These are phyloP conservation scores for Scartelaos histophorus DNA, from an alignment of 2,113 vertebrate species.

Conservation along the genomic window DNA sequence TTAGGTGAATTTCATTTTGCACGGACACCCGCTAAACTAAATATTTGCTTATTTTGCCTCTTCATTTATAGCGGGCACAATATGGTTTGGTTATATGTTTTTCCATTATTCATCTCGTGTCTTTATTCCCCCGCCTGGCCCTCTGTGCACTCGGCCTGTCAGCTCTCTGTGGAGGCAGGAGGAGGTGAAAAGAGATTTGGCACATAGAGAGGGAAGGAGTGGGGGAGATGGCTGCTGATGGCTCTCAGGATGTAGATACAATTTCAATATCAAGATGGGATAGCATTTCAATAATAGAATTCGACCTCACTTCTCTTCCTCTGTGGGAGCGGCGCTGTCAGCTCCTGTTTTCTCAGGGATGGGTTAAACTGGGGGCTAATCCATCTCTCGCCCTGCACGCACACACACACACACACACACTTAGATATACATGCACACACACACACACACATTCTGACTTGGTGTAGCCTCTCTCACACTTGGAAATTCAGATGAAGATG, in stretches of 20 bases:
- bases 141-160: slow-evolving; percentile 40
- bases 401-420: slow-evolving; percentile 41
- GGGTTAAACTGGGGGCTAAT: slow-evolving; percentile 55
- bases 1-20: not conserved
- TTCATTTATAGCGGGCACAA: not conserved
- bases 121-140: slow-evolving; percentile 15
- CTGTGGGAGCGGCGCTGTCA: slow-evolving; percentile 38
- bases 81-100: not conserved
- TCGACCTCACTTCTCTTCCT: slow-evolving; percentile 29
- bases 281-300: slow-evolving; percentile 56
- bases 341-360: slow-evolving; percentile 35
- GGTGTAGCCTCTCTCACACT: slow-evolving; percentile 27
- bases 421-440: slow-evolving; percentile 42
- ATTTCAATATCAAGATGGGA: slow-evolving; percentile 51
- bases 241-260: slow-evolving; percentile 42
- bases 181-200: slow-evolving; percentile 21
- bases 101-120: slow-evolving; percentile 7
- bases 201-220: slow-evolving; percentile 4
- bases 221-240: slow-evolving; percentile 41
- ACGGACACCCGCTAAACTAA: not conserved
- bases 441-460: slow-evolving; percentile 35
- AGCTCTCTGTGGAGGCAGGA: slow-evolving; percentile 38
- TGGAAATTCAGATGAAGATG: slow-evolving; percentile 50
- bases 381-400: slow-evolving; percentile 41
- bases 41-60: not conserved